phyloP scores from a whole-genome alignment of 2,888 invertebrate species.

The Troides helena region DNA sequence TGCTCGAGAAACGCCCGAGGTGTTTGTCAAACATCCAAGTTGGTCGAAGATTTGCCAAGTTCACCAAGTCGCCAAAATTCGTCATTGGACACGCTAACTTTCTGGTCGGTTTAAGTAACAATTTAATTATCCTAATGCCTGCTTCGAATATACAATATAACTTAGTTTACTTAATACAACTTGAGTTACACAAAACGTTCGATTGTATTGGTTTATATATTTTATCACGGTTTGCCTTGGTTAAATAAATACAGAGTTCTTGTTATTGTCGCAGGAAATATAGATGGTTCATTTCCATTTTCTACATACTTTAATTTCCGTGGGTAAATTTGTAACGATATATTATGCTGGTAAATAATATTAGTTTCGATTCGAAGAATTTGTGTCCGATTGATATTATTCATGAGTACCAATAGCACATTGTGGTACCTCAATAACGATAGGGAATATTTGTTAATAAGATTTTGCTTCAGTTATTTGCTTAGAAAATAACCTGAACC shows the following conservation, averaged over 20 bases:
- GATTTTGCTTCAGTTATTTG: too few relatives aligned
- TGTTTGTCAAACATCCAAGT: constrained; percentile 37
- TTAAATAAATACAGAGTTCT: background rate
- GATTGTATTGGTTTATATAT: constrained; percentile 10
- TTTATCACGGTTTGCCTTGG: background rate
- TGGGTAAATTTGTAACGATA: background rate
- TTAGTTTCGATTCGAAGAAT: too few relatives aligned
- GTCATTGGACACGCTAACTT: constrained; percentile 37
- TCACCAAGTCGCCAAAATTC: constrained; percentile 33
- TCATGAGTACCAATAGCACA: too few relatives aligned
- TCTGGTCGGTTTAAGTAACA: constrained; percentile 35
- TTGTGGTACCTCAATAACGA: too few relatives aligned
- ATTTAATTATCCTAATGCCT: constrained; percentile 35
- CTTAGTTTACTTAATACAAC: constrained; percentile 14
- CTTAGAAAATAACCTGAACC: too few relatives aligned
- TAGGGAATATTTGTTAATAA: too few relatives aligned
- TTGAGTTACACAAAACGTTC: constrained; percentile 15
- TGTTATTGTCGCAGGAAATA: background rate
- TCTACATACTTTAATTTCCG: background rate
- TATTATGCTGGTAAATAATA: background rate
- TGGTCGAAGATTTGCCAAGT: constrained; percentile 35
- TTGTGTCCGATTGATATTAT: too few relatives aligned
- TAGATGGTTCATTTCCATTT: background rate
- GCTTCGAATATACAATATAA: constrained; percentile 31
- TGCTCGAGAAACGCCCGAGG: constrained; percentile 30